These are phyloP conservation scores for Dasypus novemcinctus DNA, from an alignment of 2,113 vertebrate genomes.

Conservation along the genomic window DNA sequence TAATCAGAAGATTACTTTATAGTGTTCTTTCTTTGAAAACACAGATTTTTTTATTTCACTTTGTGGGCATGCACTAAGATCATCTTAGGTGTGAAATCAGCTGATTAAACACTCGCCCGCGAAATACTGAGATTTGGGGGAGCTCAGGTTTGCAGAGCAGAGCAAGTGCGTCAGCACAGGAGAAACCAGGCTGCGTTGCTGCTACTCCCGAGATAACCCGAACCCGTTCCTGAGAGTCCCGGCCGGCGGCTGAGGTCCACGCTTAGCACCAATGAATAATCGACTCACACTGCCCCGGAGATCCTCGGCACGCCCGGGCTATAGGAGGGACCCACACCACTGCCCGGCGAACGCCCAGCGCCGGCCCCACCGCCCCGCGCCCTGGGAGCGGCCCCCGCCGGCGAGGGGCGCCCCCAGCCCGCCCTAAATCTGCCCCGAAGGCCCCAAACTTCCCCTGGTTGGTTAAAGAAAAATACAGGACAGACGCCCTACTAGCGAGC, in stretches of 20 bases:
- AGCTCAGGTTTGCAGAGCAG: conserved; percentile 48
- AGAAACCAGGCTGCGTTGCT: too few species aligned
- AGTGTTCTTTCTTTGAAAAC: conserved; percentile 24
- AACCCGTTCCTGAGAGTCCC: neutral
- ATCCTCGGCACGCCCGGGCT: conserved; percentile 18
- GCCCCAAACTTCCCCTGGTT: conserved; percentile 69
- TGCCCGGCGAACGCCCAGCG: neutral
- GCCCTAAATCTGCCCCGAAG: conserved; percentile 66
- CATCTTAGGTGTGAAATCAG: conserved; percentile 63
- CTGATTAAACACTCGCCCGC: conserved; percentile 55
- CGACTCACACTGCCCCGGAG: neutral
- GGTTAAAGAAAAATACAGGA: conserved; percentile 30
- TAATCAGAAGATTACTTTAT: neutral
- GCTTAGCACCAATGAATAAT: conserved; percentile 45
- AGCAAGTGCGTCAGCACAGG: neutral
- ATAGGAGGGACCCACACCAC: neutral
- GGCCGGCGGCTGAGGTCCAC: conserved; percentile 33
- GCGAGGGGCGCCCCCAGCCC: conserved; percentile 23
- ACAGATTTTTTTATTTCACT: conserved; percentile 28
- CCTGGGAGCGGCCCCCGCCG: neutral
- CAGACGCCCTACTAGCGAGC: neutral
- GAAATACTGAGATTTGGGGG: conserved; percentile 41
- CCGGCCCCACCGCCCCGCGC: neutral
- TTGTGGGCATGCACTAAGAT: conserved; percentile 32
- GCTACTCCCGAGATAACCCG: conserved; percentile 33